Evolutionary conservation across 2,888 invertebrate species (phyloP).

Genomic region (Idaea dimidiata): DNA sequence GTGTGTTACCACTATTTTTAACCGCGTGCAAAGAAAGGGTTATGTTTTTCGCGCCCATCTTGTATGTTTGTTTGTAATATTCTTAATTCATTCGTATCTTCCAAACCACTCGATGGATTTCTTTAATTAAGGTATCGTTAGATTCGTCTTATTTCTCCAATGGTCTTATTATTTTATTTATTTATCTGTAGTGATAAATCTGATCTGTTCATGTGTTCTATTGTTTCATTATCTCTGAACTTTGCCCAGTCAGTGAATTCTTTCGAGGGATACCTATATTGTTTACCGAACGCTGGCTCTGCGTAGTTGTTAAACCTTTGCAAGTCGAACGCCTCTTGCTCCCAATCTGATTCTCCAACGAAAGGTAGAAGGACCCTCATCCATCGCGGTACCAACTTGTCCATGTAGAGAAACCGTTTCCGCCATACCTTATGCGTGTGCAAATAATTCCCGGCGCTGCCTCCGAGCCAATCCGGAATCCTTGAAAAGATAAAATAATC

Average conservation of each 20-base stretch:
- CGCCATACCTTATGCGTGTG: slow-evolving; percentile 56
- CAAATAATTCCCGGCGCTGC: slow-evolving; percentile 46
- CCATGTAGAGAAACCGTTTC: slow-evolving; percentile 56
- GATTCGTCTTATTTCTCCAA: no score
- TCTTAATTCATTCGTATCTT: no score
- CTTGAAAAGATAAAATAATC: slow-evolving; percentile 36
- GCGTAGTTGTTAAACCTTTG: slow-evolving; percentile 48
- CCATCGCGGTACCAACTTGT: slow-evolving; percentile 57
- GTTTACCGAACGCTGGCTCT: slow-evolving; percentile 55
- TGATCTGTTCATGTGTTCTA: slow-evolving; percentile 32
- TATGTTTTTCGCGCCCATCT: no score
- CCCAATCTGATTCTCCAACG: slow-evolving; percentile 51
- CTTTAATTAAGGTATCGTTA: no score
- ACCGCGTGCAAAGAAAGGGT: no score
- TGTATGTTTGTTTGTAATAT: no score
- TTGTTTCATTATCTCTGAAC: slow-evolving; percentile 32
- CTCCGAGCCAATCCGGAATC: slow-evolving; percentile 54
- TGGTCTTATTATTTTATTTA: no score
- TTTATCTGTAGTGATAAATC: background rate
- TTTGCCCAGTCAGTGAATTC: background rate
- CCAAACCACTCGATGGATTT: no score
- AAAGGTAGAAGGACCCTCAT: slow-evolving; percentile 42
- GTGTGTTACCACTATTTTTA: no score
- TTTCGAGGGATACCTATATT: slow-evolving; percentile 47
- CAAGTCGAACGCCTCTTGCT: slow-evolving; percentile 45